Evolutionary conservation across 1,140 invertebrate species (phyloP).

Genomic region (Sycobia sp.): DNA sequence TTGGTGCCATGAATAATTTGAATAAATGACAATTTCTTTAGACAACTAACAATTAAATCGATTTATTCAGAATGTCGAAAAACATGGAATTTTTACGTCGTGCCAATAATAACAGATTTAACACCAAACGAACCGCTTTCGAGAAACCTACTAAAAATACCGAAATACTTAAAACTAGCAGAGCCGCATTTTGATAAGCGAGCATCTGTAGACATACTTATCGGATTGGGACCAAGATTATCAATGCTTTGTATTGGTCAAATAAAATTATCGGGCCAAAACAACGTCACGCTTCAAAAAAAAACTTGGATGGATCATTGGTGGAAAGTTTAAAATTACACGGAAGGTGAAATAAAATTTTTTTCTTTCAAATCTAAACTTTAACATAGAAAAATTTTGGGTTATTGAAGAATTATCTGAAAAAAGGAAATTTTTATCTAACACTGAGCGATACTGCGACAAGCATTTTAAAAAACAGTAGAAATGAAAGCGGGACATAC

Average conservation of each 20-base stretch:
- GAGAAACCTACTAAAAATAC: conserved; percentile 32
- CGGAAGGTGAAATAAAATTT: not conserved
- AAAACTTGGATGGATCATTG: not conserved
- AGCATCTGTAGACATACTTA: conserved; percentile 36
- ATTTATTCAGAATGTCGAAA: not conserved
- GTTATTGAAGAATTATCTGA: not conserved
- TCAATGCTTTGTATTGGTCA: too few relatives aligned
- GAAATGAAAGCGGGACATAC: conserved; percentile 6
- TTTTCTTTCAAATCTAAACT: not conserved
- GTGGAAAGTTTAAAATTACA: not conserved
- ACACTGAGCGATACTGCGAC: too few relatives aligned
- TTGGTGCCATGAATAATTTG: too few relatives aligned
- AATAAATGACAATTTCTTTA: too few relatives aligned
- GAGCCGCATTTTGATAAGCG: conserved; percentile 39
- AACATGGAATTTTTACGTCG: conserved; percentile 1
- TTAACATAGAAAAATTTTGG: conserved; percentile 14
- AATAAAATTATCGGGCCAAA: conserved; percentile 26
- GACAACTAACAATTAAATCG: not conserved
- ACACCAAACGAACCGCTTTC: conserved; percentile 31
- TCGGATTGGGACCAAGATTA: conserved; percentile 33
- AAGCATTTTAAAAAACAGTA: conserved; percentile 5
- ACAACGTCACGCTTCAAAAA: conserved; percentile 37
- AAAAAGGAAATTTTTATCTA: conserved; percentile 23
- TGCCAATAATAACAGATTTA: conserved; percentile 31
- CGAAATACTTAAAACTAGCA: conserved; percentile 24